phyloP scores from a whole-genome alignment of 2,888 invertebrate genomes.

The Cecidostiba fungosa region DNA sequence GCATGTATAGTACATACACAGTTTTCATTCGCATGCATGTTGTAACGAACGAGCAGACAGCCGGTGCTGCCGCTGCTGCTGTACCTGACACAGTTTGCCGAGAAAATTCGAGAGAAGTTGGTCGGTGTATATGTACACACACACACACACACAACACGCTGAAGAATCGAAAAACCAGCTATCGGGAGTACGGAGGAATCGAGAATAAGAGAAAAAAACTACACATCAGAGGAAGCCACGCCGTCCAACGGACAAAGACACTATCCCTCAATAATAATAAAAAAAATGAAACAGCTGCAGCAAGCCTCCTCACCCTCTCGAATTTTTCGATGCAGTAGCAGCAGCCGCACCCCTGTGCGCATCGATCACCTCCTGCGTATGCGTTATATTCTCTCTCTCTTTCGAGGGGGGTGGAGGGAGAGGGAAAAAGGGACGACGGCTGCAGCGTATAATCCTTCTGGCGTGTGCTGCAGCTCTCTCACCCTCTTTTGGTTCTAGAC shows the following conservation, averaged over 20 bases:
- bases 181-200: neutral
- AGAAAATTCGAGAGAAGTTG: neutral
- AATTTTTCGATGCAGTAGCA: constrained; percentile 4
- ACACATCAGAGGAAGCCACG: neutral
- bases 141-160: neutral
- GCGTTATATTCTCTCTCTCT: neutral
- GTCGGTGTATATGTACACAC: neutral
- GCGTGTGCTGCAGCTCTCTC: constrained; percentile 18
- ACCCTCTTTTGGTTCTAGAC: neutral
- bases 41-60: neutral
- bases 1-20: neutral
- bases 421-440: constrained; percentile 6
- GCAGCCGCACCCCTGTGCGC: neutral
- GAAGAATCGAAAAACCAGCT: neutral
- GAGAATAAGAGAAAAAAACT: neutral
- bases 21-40: constrained; percentile 8
- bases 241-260: neutral
- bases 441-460: constrained; percentile 11
- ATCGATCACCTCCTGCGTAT: constrained; percentile 2
- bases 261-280: neutral
- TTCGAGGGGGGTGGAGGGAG: neutral
- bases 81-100: constrained; percentile 12
- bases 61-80: neutral
- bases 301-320: constrained; percentile 14
- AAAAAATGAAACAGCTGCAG: constrained; percentile 1